Evolutionary conservation across 2,888 invertebrate genomes (phyloP).

Genomic region (Diarsia dahlii): DNA sequence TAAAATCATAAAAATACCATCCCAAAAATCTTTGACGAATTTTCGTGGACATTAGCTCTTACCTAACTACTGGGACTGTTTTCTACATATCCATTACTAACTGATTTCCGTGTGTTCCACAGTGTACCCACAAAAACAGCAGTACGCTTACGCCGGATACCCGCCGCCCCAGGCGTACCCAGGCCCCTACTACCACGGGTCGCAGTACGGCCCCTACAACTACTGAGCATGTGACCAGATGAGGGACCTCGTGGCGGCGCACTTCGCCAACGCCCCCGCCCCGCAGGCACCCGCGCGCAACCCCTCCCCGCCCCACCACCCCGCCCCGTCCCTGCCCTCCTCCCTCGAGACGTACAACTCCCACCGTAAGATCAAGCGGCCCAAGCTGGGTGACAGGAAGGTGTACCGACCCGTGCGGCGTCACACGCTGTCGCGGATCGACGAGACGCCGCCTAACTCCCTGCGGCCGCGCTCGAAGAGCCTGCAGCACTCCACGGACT

Average conservation of each 20-base stretch:
- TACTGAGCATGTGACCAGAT: slow-evolving; percentile 93
- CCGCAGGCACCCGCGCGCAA: slow-evolving; percentile 88
- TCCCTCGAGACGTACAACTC: slow-evolving; percentile 86
- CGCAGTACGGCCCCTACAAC: slow-evolving; percentile 98
- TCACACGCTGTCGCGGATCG: slow-evolving; percentile 86
- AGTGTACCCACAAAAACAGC: slow-evolving; percentile 99
- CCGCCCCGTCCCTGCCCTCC: slow-evolving; percentile 69
- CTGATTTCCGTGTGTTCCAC: slow-evolving; percentile 68
- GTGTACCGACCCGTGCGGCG: slow-evolving; percentile 84
- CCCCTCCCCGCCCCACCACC: slow-evolving; percentile 70
- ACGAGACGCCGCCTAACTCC: slow-evolving; percentile 80
- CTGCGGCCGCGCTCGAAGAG: slow-evolving; percentile 78
- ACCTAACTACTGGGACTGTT: not conserved
- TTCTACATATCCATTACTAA: not conserved
- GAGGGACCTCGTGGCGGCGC: slow-evolving; percentile 88
- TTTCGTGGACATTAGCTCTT: not conserved
- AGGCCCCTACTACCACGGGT: slow-evolving; percentile 97
- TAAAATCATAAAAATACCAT: not conserved
- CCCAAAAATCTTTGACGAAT: not conserved
- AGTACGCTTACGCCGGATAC: slow-evolving; percentile 97
- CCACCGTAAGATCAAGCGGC: slow-evolving; percentile 81
- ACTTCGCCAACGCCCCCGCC: slow-evolving; percentile 86
- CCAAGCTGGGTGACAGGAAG: slow-evolving; percentile 80
- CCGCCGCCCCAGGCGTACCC: slow-evolving; percentile 96
- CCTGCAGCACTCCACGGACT: slow-evolving; percentile 82